These are phyloP conservation scores for Cossypha heuglini DNA, from an alignment of 2,797 vertebrate species.

Conservation along the genomic window DNA sequence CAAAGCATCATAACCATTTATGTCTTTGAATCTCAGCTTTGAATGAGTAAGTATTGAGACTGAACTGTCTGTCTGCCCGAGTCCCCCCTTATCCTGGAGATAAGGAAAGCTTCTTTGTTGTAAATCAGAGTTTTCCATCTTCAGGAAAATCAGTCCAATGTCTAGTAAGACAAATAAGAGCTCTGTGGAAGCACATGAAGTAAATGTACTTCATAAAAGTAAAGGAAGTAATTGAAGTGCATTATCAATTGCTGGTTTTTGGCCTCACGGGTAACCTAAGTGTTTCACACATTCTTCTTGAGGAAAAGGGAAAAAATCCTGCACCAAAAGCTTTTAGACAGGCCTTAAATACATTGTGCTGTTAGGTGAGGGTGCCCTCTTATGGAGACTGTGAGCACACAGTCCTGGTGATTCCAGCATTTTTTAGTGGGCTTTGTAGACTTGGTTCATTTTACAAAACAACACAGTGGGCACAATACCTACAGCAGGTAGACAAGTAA, in stretches of 20 bases:
- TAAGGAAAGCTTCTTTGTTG: neutral
- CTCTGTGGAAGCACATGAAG: neutral
- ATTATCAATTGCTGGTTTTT: neutral
- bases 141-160: neutral
- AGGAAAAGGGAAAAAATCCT: neutral
- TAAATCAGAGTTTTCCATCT: neutral
- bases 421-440: neutral
- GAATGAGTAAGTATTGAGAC: neutral
- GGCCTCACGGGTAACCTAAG: neutral
- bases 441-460: neutral
- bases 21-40: neutral
- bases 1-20: neutral
- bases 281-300: neutral
- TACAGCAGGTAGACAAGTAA: neutral
- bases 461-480: neutral
- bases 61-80: neutral
- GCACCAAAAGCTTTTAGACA: neutral
- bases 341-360: neutral
- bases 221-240: neutral
- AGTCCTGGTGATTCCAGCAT: neutral
- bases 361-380: conserved; percentile 30
- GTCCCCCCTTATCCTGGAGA: neutral
- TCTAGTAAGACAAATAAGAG: neutral
- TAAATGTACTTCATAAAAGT: neutral
- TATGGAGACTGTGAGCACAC: neutral